phyloP scores from a whole-genome alignment of 2,113 vertebrate species.

The Epinephelus fuscoguttatus region DNA sequence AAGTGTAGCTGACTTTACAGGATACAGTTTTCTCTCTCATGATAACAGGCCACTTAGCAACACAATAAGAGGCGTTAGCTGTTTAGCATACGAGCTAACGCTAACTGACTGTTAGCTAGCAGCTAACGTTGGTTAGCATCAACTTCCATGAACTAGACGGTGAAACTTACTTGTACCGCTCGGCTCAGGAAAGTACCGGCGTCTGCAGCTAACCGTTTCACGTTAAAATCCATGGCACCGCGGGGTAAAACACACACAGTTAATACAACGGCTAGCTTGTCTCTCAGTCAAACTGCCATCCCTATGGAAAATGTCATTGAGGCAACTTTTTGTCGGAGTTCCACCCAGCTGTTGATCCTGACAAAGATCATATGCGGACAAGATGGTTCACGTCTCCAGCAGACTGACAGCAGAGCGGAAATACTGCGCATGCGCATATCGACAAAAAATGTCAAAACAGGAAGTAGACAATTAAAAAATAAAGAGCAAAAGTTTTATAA shows the following conservation, averaged over 20 bases:
- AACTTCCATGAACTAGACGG: neutral
- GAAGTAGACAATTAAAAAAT: neutral
- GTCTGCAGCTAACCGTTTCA: constrained; percentile 95
- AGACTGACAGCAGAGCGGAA: neutral
- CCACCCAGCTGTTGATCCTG: constrained; percentile 79
- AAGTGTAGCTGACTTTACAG: neutral
- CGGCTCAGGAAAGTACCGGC: constrained; percentile 96
- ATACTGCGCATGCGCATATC: constrained; percentile 21
- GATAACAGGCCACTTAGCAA: neutral
- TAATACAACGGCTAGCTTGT: neutral
- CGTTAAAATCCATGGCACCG: constrained; percentile 92
- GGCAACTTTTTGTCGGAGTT: constrained; percentile 66
- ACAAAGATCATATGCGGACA: constrained; percentile 48
- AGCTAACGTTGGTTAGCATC: constrained; percentile 53
- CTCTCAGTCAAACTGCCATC: constrained; percentile 58
- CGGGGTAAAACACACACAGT: constrained; percentile 22
- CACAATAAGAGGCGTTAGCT: constrained; percentile 6
- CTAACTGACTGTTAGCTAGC: constrained; percentile 34
- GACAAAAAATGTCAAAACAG: fast-evolving
- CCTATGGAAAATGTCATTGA: constrained; percentile 69
- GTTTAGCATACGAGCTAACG: constrained; percentile 51
- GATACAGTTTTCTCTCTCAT: neutral
- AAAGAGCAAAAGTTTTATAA: too few relatives aligned
- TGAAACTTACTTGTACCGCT: constrained; percentile 91
- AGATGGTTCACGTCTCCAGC: constrained; percentile 5